These are phyloP conservation scores for Ernsta delagoae DNA, from an alignment of 2,888 invertebrate species.

Conservation along the genomic window DNA sequence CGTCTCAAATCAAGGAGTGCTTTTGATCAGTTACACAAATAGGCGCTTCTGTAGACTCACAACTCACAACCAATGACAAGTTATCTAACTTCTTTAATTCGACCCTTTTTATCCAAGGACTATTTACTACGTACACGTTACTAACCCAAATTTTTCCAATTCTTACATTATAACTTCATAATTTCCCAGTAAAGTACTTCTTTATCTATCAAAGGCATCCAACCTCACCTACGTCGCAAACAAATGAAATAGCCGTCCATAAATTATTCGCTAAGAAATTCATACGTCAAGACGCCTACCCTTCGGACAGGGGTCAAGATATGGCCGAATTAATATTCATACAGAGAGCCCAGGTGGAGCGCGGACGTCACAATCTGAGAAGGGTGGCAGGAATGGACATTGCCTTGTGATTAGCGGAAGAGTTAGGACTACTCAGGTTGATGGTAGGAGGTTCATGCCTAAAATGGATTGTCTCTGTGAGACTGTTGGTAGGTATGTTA, in stretches of 20 bases:
- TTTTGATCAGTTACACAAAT: too few species aligned
- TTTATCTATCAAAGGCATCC: conserved; percentile 25
- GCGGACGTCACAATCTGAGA: conserved; percentile 82
- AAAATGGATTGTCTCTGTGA: conserved; percentile 39
- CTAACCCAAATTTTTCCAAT: too few species aligned
- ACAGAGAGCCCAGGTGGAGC: conserved; percentile 82
- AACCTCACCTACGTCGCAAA: conserved; percentile 17
- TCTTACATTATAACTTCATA: not conserved
- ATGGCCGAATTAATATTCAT: conserved; percentile 85
- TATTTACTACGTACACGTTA: too few species aligned
- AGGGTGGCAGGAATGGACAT: conserved; percentile 81
- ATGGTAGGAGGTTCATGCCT: conserved; percentile 48
- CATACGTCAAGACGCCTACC: conserved; percentile 75
- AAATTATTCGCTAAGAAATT: conserved; percentile 77
- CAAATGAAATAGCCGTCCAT: conserved; percentile 47
- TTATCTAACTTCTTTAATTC: too few species aligned
- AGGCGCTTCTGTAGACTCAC: too few species aligned
- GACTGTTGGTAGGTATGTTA: too few species aligned
- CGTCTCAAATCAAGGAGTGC: too few species aligned
- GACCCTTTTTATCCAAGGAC: too few species aligned
- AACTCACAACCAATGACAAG: too few species aligned
- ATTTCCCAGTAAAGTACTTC: not conserved
- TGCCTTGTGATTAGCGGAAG: conserved; percentile 50
- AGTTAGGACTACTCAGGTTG: not conserved
- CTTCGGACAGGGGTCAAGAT: conserved; percentile 79